A percentile compares a stretch with the other conserved stretches of the same genome.
These are phyloP conservation scores for Mycalesis mineus DNA, from an alignment of 2,888 invertebrate genomes.

Conservation along the genomic window DNA sequence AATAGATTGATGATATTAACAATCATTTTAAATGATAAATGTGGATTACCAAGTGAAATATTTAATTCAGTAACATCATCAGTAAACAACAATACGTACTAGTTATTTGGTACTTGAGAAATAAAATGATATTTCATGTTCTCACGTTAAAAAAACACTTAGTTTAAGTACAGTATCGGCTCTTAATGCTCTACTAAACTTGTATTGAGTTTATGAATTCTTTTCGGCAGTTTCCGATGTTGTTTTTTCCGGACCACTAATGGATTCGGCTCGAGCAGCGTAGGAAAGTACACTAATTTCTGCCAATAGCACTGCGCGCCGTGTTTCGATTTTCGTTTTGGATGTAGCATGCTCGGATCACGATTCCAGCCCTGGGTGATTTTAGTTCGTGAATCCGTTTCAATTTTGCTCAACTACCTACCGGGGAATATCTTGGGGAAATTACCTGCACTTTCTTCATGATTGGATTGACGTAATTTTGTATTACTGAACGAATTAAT, in stretches of 20 bases:
- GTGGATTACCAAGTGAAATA: no score
- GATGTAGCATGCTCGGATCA: constrained; percentile 25
- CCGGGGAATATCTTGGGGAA: constrained; percentile 4
- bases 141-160: neutral
- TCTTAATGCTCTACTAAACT: constrained; percentile 20
- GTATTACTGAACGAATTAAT: no score
- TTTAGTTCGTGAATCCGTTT: constrained; percentile 28
- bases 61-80: no score
- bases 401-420: constrained; percentile 16
- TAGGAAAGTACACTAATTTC: constrained; percentile 28
- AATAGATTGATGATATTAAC: no score
- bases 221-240: constrained; percentile 32
- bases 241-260: constrained; percentile 28
- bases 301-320: constrained; percentile 27
- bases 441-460: neutral
- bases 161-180: neutral
- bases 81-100: no score
- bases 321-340: constrained; percentile 25
- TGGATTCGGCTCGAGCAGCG: constrained; percentile 26
- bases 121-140: no score
- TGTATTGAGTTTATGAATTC: constrained; percentile 35
- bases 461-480: neutral
- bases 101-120: no score
- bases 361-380: constrained; percentile 24
- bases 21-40: no score